These are phyloP conservation scores for Psittacara wagleri DNA, from an alignment of 2,113 vertebrate species.

Conservation along the genomic window DNA sequence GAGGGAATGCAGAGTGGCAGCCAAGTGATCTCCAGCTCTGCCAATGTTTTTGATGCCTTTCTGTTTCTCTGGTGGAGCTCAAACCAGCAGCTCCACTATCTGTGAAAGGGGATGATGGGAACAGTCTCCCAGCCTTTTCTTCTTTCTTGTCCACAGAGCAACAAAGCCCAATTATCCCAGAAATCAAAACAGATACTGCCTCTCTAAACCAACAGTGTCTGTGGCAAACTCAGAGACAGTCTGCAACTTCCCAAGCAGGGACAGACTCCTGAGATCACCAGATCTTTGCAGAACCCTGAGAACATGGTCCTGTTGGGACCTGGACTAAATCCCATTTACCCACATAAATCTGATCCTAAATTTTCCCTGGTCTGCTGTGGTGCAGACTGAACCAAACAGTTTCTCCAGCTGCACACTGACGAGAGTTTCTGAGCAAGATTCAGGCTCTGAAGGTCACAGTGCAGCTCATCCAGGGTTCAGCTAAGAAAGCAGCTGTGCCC, in stretches of 20 bases:
- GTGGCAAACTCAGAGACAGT: not conserved
- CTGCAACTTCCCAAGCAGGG: not conserved
- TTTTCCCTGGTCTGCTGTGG: not conserved
- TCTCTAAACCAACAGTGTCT: conserved; percentile 41
- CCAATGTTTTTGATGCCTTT: conserved; percentile 62
- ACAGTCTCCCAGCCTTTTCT: not conserved
- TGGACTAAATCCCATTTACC: not conserved
- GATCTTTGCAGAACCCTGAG: not conserved
- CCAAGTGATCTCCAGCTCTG: conserved; percentile 44
- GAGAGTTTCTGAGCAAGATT: not conserved
- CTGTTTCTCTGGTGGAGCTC: conserved; percentile 59
- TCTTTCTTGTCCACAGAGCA: not conserved
- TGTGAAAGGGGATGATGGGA: not conserved
- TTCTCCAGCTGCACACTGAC: not conserved
- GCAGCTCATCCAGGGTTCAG: not conserved
- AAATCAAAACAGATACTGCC: conserved; percentile 35
- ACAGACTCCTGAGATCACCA: not conserved
- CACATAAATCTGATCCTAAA: accelerated
- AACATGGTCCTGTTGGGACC: not conserved
- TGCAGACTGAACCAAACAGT: not conserved
- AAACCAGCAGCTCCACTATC: conserved; percentile 23
- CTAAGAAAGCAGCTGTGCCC: not conserved
- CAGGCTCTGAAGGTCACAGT: not conserved
- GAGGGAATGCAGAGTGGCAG: conserved; percentile 65
- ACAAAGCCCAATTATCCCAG: conserved; percentile 23